A percentile compares a stretch with the other conserved stretches of the same genome.
Evolutionary conservation across 2,113 vertebrate species (phyloP).

Genomic region (Perca flavescens): DNA sequence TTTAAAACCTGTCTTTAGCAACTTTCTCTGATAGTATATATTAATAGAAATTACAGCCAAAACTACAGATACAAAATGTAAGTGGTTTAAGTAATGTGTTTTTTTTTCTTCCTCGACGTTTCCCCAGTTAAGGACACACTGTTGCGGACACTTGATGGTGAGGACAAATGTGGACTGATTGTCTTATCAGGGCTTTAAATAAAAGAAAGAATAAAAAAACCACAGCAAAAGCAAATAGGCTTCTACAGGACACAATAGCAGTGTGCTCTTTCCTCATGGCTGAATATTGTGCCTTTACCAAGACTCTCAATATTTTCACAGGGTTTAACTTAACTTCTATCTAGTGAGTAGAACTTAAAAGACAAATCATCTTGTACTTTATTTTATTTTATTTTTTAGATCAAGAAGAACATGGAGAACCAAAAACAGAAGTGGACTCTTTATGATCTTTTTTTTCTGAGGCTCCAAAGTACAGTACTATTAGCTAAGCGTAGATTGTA

Average conservation of each 20-base stretch:
- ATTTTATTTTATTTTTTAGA: conserved; percentile 47
- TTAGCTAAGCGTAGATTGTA: conserved; percentile 54
- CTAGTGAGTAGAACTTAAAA: conserved; percentile 56
- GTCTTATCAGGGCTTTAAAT: conserved; percentile 61
- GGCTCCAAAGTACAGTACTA: conserved; percentile 27
- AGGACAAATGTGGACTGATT: conserved; percentile 5
- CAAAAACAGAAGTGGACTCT: conserved; percentile 37
- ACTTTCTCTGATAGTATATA: background rate
- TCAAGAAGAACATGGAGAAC: conserved; percentile 34
- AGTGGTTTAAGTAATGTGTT: background rate
- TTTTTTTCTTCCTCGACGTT: background rate
- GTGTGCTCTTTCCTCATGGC: conserved; percentile 63
- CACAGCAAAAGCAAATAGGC: conserved; percentile 25
- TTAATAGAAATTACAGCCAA: background rate
- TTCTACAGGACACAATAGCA: conserved; percentile 56
- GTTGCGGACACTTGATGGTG: background rate
- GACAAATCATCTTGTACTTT: conserved; percentile 51
- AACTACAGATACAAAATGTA: background rate
- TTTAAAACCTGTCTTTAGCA: background rate
- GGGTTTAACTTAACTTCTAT: conserved; percentile 62
- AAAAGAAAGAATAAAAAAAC: background rate
- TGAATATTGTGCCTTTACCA: conserved; percentile 75
- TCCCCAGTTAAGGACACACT: too few species aligned
- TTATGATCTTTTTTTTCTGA: conserved; percentile 36
- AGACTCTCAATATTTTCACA: conserved; percentile 71